Evolutionary conservation across 2,113 vertebrate species (phyloP).

Genomic region (Elachura formosa): DNA sequence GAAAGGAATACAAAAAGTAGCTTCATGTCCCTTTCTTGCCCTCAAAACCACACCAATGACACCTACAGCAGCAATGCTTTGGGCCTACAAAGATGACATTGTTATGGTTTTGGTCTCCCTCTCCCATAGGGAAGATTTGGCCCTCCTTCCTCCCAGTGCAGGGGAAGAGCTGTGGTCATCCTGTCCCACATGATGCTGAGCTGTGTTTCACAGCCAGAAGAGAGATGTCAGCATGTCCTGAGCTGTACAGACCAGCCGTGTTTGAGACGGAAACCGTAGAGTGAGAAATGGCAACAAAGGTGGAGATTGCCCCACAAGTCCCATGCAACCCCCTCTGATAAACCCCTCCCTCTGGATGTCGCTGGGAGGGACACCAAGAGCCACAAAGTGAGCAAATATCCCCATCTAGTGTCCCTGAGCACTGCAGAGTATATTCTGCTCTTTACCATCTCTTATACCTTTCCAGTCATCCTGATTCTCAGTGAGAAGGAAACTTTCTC

Average conservation of each 20-base stretch:
- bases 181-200: neutral
- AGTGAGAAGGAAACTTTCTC: neutral
- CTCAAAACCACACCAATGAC: neutral
- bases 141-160: neutral
- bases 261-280: neutral
- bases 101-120: neutral
- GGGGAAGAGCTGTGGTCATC: neutral
- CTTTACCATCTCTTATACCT: neutral
- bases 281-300: neutral
- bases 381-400: constrained; percentile 63
- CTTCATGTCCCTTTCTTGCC: neutral
- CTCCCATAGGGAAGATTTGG: neutral
- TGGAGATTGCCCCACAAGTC: rapidly evolving
- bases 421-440: neutral
- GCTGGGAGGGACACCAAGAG: neutral
- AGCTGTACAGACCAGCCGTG: neutral
- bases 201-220: neutral
- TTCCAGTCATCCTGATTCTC: neutral
- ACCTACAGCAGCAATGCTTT: neutral
- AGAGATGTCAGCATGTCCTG: neutral
- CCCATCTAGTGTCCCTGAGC: constrained; percentile 67
- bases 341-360: neutral
- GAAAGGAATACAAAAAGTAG: neutral
- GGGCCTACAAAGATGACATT: neutral
- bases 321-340: rapidly evolving